These are phyloP conservation scores for Pholis gunnellus DNA, from an alignment of 2,113 vertebrate species.

Conservation along the genomic window DNA sequence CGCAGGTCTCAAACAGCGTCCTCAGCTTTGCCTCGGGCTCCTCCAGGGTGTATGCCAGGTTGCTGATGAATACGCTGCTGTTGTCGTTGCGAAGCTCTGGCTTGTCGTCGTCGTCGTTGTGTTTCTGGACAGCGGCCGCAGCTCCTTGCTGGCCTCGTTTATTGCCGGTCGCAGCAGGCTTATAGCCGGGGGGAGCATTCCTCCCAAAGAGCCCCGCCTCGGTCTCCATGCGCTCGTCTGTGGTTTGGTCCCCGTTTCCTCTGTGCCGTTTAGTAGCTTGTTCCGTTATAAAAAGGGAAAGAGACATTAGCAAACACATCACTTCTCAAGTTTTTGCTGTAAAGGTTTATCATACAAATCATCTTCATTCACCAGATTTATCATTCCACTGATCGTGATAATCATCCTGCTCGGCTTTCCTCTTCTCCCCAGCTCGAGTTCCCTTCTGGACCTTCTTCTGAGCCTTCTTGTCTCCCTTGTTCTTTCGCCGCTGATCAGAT, in stretches of 20 bases:
- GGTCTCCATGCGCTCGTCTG: constrained; percentile 81
- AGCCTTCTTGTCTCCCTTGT: constrained; percentile 88
- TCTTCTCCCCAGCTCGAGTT: constrained; percentile 82
- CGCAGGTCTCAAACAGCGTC: constrained; percentile 88
- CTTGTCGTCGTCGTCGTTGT: constrained; percentile 81
- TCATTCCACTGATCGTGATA: constrained; percentile 88
- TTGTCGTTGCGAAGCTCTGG: constrained; percentile 89
- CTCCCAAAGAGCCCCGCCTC: constrained; percentile 83
- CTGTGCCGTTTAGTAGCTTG: constrained; percentile 86
- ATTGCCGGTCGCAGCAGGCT: constrained; percentile 37
- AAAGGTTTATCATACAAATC: not conserved
- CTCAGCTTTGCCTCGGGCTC: constrained; percentile 88
- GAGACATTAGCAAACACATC: not conserved
- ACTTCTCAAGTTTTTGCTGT: not conserved
- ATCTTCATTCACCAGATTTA: constrained; percentile 82
- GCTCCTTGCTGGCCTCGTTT: constrained; percentile 79
- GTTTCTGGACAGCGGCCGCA: constrained; percentile 65
- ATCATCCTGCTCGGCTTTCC: constrained; percentile 83
- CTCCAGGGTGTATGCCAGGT: constrained; percentile 89
- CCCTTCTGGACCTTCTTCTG: constrained; percentile 86
- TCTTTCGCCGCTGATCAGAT: constrained; percentile 86
- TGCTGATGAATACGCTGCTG: constrained; percentile 94
- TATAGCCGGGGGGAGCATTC: constrained; percentile 62
- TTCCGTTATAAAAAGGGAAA: constrained; percentile 59
- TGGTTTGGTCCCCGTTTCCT: constrained; percentile 75